These are phyloP conservation scores for Platysteira castanea DNA, from an alignment of 2,113 vertebrate species.

Conservation along the genomic window DNA sequence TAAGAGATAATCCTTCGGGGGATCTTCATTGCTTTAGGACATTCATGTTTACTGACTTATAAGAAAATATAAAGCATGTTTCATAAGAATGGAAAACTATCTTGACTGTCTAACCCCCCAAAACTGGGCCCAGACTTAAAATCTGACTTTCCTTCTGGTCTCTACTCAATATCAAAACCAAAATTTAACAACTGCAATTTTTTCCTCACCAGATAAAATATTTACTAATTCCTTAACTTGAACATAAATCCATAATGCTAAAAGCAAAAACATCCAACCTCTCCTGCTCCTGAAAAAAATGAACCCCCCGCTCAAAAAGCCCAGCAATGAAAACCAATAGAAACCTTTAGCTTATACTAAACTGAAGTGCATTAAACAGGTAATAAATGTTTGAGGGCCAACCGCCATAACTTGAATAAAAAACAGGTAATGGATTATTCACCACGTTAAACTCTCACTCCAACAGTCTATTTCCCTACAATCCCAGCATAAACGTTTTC, in stretches of 20 bases:
- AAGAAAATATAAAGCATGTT: not conserved
- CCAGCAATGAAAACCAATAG: not conserved
- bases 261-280: not conserved
- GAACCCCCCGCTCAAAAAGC: not conserved
- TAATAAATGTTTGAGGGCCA: not conserved
- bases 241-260: not conserved
- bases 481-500: not conserved
- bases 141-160: not conserved
- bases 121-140: not conserved
- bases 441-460: not conserved
- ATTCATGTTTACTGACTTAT: not conserved
- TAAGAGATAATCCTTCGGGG: not conserved
- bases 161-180: not conserved
- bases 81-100: not conserved
- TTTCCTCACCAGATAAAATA: not conserved
- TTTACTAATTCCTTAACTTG: not conserved
- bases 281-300: not conserved
- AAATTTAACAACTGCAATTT: not conserved
- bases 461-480: not conserved
- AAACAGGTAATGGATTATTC: not conserved
- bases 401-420: not conserved
- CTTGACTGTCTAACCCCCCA: fast-evolving
- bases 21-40: not conserved
- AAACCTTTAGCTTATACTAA: not conserved
- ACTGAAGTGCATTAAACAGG: not conserved